Percentiles rank a stretch among this genome's conserved stretches.
Conservation (phyloP, 2,113 vertebrate genomes). For the Hemichromis elongatus region DNA sequence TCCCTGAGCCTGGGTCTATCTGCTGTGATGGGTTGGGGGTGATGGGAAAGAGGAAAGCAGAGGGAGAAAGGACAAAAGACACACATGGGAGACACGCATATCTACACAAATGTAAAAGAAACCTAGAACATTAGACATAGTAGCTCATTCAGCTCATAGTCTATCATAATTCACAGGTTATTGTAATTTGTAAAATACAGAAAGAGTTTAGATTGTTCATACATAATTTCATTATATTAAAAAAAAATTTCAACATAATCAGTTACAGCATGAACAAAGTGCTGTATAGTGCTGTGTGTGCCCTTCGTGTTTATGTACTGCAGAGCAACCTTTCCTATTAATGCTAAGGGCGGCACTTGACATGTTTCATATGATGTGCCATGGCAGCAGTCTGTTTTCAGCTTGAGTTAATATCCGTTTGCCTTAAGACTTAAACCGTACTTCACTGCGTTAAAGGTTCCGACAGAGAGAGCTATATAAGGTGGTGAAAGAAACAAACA, state of each 20-base stretch:
- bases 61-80: too few relatives aligned
- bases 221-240: not conserved
- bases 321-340: not conserved
- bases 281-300: not conserved
- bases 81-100: too few relatives aligned
- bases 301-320: not conserved
- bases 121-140: not conserved
- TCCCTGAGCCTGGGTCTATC: not conserved
- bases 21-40: not conserved
- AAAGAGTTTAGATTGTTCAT: not conserved
- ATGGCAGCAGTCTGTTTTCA: not conserved
- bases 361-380: not conserved
- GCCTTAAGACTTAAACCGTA: not conserved
- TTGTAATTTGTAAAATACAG: not conserved
- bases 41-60: not conserved
- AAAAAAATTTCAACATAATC: not conserved
- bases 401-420: not conserved
- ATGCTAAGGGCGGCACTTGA: not conserved
- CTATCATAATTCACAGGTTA: not conserved
- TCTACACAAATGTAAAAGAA: not conserved
- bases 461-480: not conserved
- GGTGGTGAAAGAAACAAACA: not conserved
- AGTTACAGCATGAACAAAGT: not conserved
- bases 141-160: not conserved
- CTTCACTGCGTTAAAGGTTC: not conserved